Conservation (phyloP, 2,888 invertebrate species). For the Acrobasis repandana region DNA sequence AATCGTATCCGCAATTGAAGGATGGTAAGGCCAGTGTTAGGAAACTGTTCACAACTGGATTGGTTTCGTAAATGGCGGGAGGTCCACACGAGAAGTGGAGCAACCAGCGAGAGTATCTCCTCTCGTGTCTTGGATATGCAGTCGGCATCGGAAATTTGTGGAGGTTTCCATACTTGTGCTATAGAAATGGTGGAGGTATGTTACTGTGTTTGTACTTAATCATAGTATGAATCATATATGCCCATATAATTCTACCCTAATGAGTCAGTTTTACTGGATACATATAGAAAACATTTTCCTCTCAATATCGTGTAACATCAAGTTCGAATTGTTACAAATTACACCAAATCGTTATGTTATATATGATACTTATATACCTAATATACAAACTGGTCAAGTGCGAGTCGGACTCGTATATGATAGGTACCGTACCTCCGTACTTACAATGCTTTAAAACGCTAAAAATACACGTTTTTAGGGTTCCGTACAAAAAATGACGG, state of each 20-base stretch:
- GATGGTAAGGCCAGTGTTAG: slow-evolving; percentile 35
- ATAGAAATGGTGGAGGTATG: slow-evolving; percentile 92
- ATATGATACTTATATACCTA: too few species aligned
- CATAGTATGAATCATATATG: neutral
- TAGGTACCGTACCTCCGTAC: too few species aligned
- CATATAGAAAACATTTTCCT: too few species aligned
- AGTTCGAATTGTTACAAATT: too few species aligned
- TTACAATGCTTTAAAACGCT: too few species aligned
- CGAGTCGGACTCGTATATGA: too few species aligned
- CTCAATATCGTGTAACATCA: too few species aligned
- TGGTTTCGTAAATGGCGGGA: slow-evolving; percentile 54
- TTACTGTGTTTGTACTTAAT: slow-evolving; percentile 28
- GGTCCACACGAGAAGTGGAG: slow-evolving; percentile 86
- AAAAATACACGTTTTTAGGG: too few species aligned
- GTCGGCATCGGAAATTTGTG: slow-evolving; percentile 94
- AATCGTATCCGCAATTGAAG: slow-evolving; percentile 54
- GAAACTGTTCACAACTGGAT: slow-evolving; percentile 39
- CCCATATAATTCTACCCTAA: neutral
- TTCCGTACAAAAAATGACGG: too few species aligned
- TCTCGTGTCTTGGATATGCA: slow-evolving; percentile 92
- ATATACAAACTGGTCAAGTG: too few species aligned
- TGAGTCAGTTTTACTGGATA: too few species aligned
- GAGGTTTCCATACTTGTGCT: slow-evolving; percentile 94
- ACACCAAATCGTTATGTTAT: too few species aligned
- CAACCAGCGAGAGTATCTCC: slow-evolving; percentile 89